Evolutionary conservation across 2,888 invertebrate species (phyloP).

Genomic region (Hetaerina titia): DNA sequence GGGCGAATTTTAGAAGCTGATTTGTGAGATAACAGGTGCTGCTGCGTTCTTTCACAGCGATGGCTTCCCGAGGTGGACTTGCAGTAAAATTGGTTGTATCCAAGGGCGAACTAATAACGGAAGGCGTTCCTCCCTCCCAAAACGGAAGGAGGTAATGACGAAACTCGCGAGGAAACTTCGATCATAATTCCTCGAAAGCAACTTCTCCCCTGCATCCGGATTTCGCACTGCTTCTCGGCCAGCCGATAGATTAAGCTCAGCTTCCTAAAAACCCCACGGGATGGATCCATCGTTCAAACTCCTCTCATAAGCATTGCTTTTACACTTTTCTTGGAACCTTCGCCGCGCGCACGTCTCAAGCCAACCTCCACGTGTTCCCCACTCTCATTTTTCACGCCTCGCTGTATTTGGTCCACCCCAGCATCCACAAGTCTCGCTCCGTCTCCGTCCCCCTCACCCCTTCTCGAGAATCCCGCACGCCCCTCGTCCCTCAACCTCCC

Average conservation of each 20-base stretch:
- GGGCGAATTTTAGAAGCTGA: no score
- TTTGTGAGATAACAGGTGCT: background rate
- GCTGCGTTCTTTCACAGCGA: background rate
- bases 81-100: background rate
- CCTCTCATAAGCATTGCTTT: background rate
- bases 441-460: background rate
- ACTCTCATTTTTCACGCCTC: slow-evolving; percentile 19
- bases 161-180: no score
- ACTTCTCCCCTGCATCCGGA: no score
- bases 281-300: background rate
- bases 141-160: background rate
- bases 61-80: background rate
- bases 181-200: no score
- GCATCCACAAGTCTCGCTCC: background rate
- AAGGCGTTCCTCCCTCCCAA: background rate
- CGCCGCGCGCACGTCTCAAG: background rate
- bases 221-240: no score
- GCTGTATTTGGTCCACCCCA: slow-evolving; percentile 27
- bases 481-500: background rate
- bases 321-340: slow-evolving; percentile 6
- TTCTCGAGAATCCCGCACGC: background rate
- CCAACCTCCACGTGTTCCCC: slow-evolving; percentile 19
- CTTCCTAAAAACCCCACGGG: background rate
- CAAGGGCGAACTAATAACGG: background rate
- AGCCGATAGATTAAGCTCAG: background rate